phyloP scores from a whole-genome alignment of 1,140 invertebrate species.

The Temnothorax nylanderi region DNA sequence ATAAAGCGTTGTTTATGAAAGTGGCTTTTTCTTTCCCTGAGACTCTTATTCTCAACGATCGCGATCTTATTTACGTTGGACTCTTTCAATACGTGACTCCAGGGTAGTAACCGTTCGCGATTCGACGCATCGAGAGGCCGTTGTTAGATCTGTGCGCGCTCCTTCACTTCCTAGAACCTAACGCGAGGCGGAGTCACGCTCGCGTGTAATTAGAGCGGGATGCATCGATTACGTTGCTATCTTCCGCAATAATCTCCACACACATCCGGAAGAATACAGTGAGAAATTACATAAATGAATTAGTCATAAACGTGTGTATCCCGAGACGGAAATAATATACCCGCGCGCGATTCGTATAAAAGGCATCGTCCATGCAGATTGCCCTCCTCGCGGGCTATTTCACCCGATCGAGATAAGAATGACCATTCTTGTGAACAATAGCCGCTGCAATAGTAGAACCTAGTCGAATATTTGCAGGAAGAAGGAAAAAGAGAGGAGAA shows the following conservation, averaged over 20 bases:
- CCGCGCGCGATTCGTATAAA: background rate
- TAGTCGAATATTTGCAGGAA: background rate
- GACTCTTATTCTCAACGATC: background rate
- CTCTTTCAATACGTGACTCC: background rate
- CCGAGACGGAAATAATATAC: conserved; percentile 40
- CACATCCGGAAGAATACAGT: conserved; percentile 53
- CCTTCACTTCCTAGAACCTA: conserved; percentile 17
- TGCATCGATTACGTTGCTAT: conserved; percentile 53
- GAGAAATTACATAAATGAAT: conserved; percentile 58
- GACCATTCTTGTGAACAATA: conserved; percentile 11
- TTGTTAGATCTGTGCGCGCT: conserved; percentile 5
- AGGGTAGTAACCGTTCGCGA: background rate
- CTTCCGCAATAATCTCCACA: conserved; percentile 51
- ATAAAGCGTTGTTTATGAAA: background rate
- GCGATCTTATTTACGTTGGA: background rate
- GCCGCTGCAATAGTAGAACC: background rate
- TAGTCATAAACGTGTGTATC: conserved; percentile 33
- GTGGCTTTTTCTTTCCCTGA: background rate
- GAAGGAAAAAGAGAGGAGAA: background rate
- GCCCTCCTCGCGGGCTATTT: background rate
- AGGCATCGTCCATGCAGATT: conserved; percentile 2
- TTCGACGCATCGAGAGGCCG: conserved; percentile 16
- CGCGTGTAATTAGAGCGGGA: conserved; percentile 54
- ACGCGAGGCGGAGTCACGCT: conserved; percentile 18
- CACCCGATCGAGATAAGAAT: conserved; percentile 6